Base-by-base conservation (phyloP, 2,113 vertebrate species). In the Atractosteus spatula region DNA sequence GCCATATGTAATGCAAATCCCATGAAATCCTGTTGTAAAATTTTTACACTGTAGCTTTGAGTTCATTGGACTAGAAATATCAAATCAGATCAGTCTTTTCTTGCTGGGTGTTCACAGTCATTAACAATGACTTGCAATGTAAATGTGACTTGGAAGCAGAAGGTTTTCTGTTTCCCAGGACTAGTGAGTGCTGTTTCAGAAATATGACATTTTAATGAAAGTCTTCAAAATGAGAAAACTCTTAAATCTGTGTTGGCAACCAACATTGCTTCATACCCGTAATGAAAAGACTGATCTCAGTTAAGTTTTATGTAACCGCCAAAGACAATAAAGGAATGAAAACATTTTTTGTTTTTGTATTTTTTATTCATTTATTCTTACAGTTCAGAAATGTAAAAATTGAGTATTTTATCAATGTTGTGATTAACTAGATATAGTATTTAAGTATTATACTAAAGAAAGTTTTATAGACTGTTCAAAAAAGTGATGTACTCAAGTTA, bases 361-460 rank as follows among this genome's bases (percentile, higher is more conserved):
- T 68, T 79, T 75, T 45, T 69, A 65, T 71, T 59, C 70, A 79
- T 74, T 61, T 74, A 66, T 70, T 80, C 75, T 85, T 67, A 78
- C 70, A 79, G 75, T 72, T 80, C 69, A 78, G 55, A 51, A 69
- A 62, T 82, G 81, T 85, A 79, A 75, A 86, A 72, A 71, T 77
- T 62, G 69, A 74, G 69, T 70, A 79, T 75, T 76, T 74, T 80
- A 79, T 69, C 74, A 71, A 64, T 79, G 62, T 82, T 69, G 84
- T 74, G 71, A 79, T 81, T 70, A 47, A 78, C 62, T 51, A 51
- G 47, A 51, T 51, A 10, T 10, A 73, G 62, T 74, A 64, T 84
- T 86, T 76, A 78, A 81, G 77, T 66, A 77, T 77, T 67, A 77
- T 74, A 75, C 44, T 11, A 74, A 71, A 73, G 17, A 80, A 64